Conservation (phyloP, 2,113 vertebrate species). For the Camelus dromedarius region DNA sequence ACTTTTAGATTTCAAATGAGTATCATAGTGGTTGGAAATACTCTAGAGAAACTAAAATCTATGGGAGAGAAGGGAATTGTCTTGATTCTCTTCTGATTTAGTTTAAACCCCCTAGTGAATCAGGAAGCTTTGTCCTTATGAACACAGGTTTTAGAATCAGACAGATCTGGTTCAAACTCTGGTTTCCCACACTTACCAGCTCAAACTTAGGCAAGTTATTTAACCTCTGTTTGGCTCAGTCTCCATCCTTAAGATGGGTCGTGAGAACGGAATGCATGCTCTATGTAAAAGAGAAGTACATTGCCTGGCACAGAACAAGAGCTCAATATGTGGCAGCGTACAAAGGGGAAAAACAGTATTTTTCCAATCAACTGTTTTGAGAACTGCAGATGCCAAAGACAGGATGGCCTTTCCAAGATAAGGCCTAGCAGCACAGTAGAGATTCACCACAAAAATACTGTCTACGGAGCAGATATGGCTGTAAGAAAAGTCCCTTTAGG, state of each 20-base stretch:
- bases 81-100: slow-evolving; percentile 24
- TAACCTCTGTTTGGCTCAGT: background rate
- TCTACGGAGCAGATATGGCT: background rate
- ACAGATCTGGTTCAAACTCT: background rate
- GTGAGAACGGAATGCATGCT: background rate
- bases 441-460: background rate
- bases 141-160: background rate
- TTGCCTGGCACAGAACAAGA: background rate
- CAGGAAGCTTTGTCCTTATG: background rate
- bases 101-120: background rate
- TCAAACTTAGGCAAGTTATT: background rate
- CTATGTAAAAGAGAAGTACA: background rate
- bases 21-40: background rate
- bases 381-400: background rate
- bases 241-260: background rate
- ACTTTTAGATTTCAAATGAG: background rate
- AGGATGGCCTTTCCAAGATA: background rate
- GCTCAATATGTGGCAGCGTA: background rate
- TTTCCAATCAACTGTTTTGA: background rate
- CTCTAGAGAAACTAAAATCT: slow-evolving; percentile 35
- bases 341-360: background rate
- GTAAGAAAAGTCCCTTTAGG: background rate
- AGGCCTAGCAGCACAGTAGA: background rate
- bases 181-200: background rate
- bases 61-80: background rate